A percentile compares a stretch with the other conserved stretches of the same genome.
phyloP scores from a whole-genome alignment of 2,113 vertebrate genomes.

The Desmodus rotundus region DNA sequence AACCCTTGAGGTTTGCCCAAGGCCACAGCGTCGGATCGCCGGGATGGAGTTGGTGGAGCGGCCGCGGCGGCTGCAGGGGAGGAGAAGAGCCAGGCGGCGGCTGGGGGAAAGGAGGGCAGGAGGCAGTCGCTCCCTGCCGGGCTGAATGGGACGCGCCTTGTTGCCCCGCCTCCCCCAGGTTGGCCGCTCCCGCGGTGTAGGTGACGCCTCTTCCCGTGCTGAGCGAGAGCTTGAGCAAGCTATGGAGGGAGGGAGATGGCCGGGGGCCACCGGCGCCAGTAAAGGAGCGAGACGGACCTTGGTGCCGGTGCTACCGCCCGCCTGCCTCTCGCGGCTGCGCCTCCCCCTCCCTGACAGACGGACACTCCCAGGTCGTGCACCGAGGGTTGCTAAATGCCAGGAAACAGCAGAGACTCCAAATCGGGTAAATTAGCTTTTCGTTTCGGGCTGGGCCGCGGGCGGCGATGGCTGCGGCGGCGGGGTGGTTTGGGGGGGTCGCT shows the following conservation, averaged over 20 bases:
- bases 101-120: neutral
- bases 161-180: slow-evolving; percentile 51
- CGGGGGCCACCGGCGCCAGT: slow-evolving; percentile 64
- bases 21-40: slow-evolving; percentile 79
- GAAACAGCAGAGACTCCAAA: slow-evolving; percentile 99
- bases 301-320: slow-evolving; percentile 70
- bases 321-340: slow-evolving; percentile 72
- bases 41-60: slow-evolving; percentile 85
- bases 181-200: slow-evolving; percentile 76
- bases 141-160: slow-evolving; percentile 69
- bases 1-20: slow-evolving; percentile 81
- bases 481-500: slow-evolving; percentile 20
- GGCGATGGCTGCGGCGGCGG: too few species aligned
- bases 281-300: slow-evolving; percentile 64
- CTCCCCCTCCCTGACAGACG: slow-evolving; percentile 88
- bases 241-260: slow-evolving; percentile 57
- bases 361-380: slow-evolving; percentile 96
- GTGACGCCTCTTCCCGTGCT: slow-evolving; percentile 72
- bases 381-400: slow-evolving; percentile 99
- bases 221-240: slow-evolving; percentile 51
- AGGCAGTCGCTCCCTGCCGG: slow-evolving; percentile 63
- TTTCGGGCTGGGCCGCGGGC: slow-evolving; percentile 64
- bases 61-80: slow-evolving; percentile 71
- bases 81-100: slow-evolving; percentile 41
- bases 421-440: slow-evolving; percentile 93